These are phyloP conservation scores for Bolinopsis microptera DNA, from an alignment of 37 sponge, comb jelly and placozoan genomes.

Conservation along the genomic window DNA sequence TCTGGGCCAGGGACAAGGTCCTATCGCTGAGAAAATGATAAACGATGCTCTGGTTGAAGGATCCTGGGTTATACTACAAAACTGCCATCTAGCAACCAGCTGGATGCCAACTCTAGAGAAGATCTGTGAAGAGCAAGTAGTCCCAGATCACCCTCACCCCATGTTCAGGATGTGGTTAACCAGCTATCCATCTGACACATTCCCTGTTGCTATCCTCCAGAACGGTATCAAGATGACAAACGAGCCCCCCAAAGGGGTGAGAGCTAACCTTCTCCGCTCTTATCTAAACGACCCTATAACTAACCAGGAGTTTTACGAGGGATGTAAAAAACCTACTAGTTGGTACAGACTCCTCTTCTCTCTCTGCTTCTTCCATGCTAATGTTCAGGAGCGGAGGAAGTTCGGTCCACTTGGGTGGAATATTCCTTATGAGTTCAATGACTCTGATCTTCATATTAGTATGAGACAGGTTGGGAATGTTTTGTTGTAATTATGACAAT, in stretches of 20 bases:
- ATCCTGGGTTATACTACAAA: slow-evolving; percentile 71
- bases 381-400: slow-evolving; percentile 68
- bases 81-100: slow-evolving; percentile 68
- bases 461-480: slow-evolving; percentile 67
- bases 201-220: slow-evolving; percentile 73
- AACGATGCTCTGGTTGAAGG: slow-evolving; percentile 68
- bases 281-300: slow-evolving; percentile 67
- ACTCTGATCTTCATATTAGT: slow-evolving; percentile 70
- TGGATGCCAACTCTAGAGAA: slow-evolving; percentile 74
- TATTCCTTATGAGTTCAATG: slow-evolving; percentile 75
- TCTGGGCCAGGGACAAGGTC: slow-evolving; percentile 75
- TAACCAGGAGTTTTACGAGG: slow-evolving; percentile 42
- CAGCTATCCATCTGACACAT: slow-evolving; percentile 68
- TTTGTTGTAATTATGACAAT: background rate
- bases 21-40: slow-evolving; percentile 71
- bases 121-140: slow-evolving; percentile 67
- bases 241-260: slow-evolving; percentile 71
- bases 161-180: slow-evolving; percentile 74
- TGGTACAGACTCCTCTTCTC: slow-evolving; percentile 67
- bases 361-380: slow-evolving; percentile 73
- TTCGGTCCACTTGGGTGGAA: slow-evolving; percentile 73
- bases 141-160: slow-evolving; percentile 66
- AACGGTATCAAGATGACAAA: slow-evolving; percentile 73
- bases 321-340: background rate
- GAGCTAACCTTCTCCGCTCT: slow-evolving; percentile 69